These are phyloP conservation scores for Caretta caretta DNA, from an alignment of 2,113 vertebrate genomes.

Conservation along the genomic window DNA sequence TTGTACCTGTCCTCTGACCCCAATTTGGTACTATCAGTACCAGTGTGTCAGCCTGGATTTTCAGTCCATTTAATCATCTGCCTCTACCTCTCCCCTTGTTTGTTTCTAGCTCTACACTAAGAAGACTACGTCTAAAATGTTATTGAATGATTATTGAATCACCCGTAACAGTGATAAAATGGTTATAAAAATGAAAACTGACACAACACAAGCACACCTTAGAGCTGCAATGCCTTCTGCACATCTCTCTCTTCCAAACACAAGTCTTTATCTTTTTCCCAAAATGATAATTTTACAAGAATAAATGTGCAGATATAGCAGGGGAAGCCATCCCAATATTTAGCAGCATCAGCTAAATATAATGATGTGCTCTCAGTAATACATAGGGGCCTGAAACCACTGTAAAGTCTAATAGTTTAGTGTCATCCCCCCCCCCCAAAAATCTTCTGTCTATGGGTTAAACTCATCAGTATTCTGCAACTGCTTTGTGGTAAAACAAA, in stretches of 20 bases:
- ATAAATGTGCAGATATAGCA: slow-evolving; percentile 19
- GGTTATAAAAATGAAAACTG: slow-evolving; percentile 72
- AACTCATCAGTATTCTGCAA: background rate
- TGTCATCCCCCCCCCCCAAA: background rate
- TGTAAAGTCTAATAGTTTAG: background rate
- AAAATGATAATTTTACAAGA: slow-evolving; percentile 40
- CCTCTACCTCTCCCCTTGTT: slow-evolving; percentile 52
- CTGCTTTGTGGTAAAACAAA: background rate
- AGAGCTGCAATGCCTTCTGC: background rate
- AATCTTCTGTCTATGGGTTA: background rate
- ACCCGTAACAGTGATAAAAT: slow-evolving; percentile 65
- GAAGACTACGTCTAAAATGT: slow-evolving; percentile 26
- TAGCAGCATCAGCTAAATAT: background rate
- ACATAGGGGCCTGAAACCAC: background rate
- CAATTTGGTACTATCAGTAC: slow-evolving; percentile 30
- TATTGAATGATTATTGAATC: slow-evolving; percentile 44
- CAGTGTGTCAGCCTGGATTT: slow-evolving; percentile 67
- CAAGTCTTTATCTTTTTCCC: slow-evolving; percentile 7
- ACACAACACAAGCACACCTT: slow-evolving; percentile 40
- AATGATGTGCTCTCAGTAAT: background rate
- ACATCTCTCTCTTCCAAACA: slow-evolving; percentile 38
- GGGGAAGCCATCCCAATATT: slow-evolving; percentile 5
- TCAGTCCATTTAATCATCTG: slow-evolving; percentile 66
- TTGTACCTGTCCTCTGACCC: slow-evolving; percentile 24
- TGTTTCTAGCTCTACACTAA: slow-evolving; percentile 49